phyloP scores from a whole-genome alignment of 2,113 vertebrate species.

The Malaclemys terrapin region DNA sequence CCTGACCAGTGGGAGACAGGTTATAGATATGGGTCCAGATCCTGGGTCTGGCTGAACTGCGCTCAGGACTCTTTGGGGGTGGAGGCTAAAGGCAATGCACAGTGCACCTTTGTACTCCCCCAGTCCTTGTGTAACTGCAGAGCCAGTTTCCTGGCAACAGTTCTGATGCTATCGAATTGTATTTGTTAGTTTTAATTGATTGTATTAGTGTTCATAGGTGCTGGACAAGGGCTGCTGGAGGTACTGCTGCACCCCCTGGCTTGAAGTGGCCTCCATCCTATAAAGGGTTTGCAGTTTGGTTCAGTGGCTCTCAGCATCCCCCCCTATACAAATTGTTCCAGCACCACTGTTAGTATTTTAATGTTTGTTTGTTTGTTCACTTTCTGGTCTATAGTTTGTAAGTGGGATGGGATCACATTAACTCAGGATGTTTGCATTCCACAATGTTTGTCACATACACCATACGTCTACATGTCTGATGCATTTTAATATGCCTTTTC shows the following conservation, averaged over 20 bases:
- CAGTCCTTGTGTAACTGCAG: neutral
- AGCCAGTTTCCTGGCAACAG: neutral
- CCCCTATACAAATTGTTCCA: too few species aligned
- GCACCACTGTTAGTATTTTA: neutral
- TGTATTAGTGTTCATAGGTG: neutral
- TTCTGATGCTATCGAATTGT: neutral
- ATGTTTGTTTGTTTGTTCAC: neutral
- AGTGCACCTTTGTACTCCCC: neutral
- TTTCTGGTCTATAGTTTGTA: neutral
- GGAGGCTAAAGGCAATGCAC: neutral
- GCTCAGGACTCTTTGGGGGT: neutral
- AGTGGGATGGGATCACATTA: neutral
- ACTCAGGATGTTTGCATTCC: neutral
- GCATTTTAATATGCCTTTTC: neutral
- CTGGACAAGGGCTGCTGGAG: neutral
- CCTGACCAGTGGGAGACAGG: neutral
- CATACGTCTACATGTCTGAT: neutral
- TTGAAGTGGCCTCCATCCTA: too few species aligned
- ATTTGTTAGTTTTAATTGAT: neutral
- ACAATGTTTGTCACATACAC: neutral
- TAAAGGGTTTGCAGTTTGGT: too few species aligned
- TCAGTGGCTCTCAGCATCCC: too few species aligned
- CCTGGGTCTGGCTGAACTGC: neutral
- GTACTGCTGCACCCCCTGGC: too few species aligned
- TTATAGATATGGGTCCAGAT: neutral